A percentile compares a stretch with the other conserved stretches of the same genome.
phyloP scores from a whole-genome alignment of 92 coral and sea anemone species.

The Epizoanthus scotinus region DNA sequence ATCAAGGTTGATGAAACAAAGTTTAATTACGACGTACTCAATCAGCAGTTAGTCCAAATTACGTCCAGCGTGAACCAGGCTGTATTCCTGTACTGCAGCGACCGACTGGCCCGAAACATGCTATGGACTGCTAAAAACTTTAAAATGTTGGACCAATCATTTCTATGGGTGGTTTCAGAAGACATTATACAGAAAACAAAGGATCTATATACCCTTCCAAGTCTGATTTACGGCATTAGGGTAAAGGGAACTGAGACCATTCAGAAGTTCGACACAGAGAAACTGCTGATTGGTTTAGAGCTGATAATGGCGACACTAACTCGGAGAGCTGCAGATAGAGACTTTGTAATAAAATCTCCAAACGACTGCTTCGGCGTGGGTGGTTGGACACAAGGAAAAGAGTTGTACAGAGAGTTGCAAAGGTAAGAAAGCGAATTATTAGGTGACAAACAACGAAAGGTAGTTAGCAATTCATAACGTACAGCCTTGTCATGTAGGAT shows the following conservation, averaged over 20 bases:
- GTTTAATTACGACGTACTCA: constrained; percentile 25
- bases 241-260: constrained; percentile 21
- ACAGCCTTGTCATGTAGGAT: no score
- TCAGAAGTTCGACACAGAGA: constrained; percentile 45
- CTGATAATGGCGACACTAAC: constrained; percentile 49
- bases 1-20: constrained; percentile 48
- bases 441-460: no score
- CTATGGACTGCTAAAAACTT: constrained; percentile 83
- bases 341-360: neutral
- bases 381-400: constrained; percentile 44
- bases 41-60: constrained; percentile 45
- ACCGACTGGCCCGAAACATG: constrained; percentile 50
- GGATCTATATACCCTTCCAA: constrained; percentile 60
- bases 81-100: constrained; percentile 65
- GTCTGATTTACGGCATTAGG: constrained; percentile 67
- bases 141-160: constrained; percentile 60
- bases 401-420: constrained; percentile 40
- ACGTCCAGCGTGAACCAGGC: constrained; percentile 62
- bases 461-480: no score
- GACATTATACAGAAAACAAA: constrained; percentile 42
- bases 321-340: neutral
- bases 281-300: constrained; percentile 49
- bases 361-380: constrained; percentile 45
- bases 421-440: constrained; percentile 32
- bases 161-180: constrained; percentile 80